Percentiles rank a stretch among this genome's conserved stretches.
Conservation (phyloP, 2,888 invertebrate species). For the Marronus borbonicus region DNA sequence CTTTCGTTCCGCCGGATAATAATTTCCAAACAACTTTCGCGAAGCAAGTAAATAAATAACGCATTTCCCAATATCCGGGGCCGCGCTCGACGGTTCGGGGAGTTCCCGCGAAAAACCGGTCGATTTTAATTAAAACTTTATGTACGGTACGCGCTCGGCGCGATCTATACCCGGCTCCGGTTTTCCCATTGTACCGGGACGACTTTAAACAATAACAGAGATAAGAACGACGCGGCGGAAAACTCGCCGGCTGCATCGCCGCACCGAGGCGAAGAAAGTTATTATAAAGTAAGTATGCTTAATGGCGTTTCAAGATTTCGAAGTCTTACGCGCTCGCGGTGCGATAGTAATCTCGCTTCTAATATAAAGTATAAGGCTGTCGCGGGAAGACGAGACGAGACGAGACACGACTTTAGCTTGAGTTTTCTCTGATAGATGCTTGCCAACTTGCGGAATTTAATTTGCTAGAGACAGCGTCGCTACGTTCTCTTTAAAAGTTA, state of each 20-base stretch:
- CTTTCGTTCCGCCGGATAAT: conserved; percentile 11
- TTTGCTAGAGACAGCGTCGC: background rate
- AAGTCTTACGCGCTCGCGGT: conserved; percentile 4
- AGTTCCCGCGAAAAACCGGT: conserved; percentile 21
- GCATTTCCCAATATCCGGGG: background rate
- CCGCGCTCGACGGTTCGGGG: background rate
- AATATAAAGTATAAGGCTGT: conserved; percentile 9
- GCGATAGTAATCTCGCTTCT: conserved; percentile 7
- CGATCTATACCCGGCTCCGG: background rate
- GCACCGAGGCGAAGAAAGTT: background rate
- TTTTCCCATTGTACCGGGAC: background rate
- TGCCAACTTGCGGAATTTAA: background rate
- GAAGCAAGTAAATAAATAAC: conserved; percentile 23
- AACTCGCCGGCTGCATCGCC: background rate
- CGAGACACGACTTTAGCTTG: background rate
- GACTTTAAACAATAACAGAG: background rate
- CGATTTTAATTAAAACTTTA: conserved; percentile 39
- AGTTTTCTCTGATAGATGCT: background rate
- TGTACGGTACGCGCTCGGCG: background rate
- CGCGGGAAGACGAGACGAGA: conserved; percentile 3
- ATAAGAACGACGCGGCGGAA: conserved; percentile 1
- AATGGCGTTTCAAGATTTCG: conserved; percentile 20
- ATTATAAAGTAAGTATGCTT: conserved; percentile 14
- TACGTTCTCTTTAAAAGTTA: background rate
- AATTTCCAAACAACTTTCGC: conserved; percentile 18